phyloP scores from a whole-genome alignment of 2,888 invertebrate species.

The Herminia tarsipennalis region DNA sequence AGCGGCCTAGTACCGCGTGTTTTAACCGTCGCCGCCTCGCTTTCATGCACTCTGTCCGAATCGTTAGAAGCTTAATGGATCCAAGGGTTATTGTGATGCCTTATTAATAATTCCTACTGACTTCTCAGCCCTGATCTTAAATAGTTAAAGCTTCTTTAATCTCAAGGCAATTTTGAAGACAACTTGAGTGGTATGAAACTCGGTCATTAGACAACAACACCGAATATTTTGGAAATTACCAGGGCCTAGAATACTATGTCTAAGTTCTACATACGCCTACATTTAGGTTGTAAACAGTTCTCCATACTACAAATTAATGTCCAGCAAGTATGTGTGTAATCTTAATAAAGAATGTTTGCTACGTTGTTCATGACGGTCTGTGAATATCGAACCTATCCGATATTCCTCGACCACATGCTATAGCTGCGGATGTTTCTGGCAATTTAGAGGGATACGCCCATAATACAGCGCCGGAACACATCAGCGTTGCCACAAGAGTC shows the following conservation, averaged over 20 bases:
- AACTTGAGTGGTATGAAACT: no score
- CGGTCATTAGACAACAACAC: no score
- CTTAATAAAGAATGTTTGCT: constrained; percentile 23
- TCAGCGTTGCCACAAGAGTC: constrained; percentile 21
- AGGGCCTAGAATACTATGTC: no score
- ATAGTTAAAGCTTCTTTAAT: neutral
- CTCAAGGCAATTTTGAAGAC: neutral
- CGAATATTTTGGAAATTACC: no score
- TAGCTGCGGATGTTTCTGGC: constrained; percentile 17
- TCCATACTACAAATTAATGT: constrained; percentile 1
- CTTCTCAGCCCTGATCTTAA: constrained; percentile 1
- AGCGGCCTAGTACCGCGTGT: constrained; percentile 33
- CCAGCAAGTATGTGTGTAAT: constrained; percentile 10
- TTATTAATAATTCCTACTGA: constrained; percentile 28
- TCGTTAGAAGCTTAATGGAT: constrained; percentile 39
- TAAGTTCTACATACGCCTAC: neutral
- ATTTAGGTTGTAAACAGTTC: no score
- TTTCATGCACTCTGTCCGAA: constrained; percentile 29
- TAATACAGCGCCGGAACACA: constrained; percentile 27
- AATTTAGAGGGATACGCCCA: constrained; percentile 24
- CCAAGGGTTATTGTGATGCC: constrained; percentile 12
- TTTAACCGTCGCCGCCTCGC: constrained; percentile 31
- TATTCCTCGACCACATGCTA: constrained; percentile 13
- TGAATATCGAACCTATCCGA: constrained; percentile 20
- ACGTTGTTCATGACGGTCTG: constrained; percentile 10